Base-by-base conservation (phyloP, 2,797 vertebrate species). In the Chaunax sp. region DNA sequence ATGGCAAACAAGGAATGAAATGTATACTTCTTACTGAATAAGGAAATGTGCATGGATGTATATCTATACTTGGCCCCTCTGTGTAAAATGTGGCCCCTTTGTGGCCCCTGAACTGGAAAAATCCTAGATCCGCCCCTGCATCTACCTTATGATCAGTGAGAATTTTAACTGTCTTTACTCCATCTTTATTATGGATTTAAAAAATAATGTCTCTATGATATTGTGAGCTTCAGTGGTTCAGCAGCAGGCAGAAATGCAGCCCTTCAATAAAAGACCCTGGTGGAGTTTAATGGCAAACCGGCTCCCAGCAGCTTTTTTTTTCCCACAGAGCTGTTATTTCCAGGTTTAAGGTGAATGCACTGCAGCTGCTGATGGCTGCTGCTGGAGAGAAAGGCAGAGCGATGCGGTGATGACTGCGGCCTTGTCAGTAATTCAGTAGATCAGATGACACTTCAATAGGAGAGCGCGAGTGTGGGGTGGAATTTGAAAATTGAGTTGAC, bases 401-500 rank as follows among this genome's bases (percentile, higher is more conserved):
- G 64, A 77, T 71, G 59, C 72, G 23, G 77, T 87, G 88, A 92
- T 81, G 86, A 87, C 89, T 89, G 84, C 80, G 87, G 87, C 86
- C 88, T 89, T 92, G 92, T 92, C 92, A 91, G 89, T 88, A 90
- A 90, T 92, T 83, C 87, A 83, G 81, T 82, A 87, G 84, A 89
- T 92, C 90, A 89, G 90, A 90, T 91, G 91, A 91, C 88, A 91
- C 92, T 90, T 92, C 90, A 87, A 90, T 88, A 89, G 83, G 64
- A 68, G 82, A 87, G 88, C 79, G 53, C 6, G 78, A 77, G 83
- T 78, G 78, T 87, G 81, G 82, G 80, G 70, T 78, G 80, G 83
- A 84, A 88, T 91, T 89, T 80, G 84, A 87, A 92, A 92, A 91
- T 91, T 91, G 90, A 92, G 86, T 91, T 92, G 91, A 93, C 90